phyloP scores from a whole-genome alignment of 2,888 invertebrate genomes.

The Cataglyphis livida region DNA sequence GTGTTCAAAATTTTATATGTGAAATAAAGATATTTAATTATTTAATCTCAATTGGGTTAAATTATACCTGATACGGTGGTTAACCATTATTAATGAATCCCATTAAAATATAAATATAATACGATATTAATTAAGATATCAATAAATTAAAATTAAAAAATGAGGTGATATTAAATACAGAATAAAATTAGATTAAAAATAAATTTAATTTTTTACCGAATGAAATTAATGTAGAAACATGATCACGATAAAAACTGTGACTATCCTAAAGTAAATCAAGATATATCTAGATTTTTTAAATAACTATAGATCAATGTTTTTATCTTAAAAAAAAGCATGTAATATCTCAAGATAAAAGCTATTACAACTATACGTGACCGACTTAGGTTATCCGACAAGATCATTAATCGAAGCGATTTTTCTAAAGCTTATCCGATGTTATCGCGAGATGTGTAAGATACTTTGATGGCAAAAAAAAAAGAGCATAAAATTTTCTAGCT shows the following conservation, averaged over 20 bases:
- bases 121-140: not conserved
- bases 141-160: not conserved
- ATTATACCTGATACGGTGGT: not conserved
- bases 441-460: conserved; percentile 57
- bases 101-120: not conserved
- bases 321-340: conserved; percentile 2
- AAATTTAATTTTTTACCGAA: not conserved
- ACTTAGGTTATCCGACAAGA: conserved; percentile 66
- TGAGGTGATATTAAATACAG: not conserved
- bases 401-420: conserved; percentile 73
- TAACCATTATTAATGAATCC: not conserved
- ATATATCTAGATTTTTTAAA: not conserved
- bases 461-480: not conserved
- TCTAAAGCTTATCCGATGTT: conserved; percentile 56
- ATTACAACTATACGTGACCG: conserved; percentile 52
- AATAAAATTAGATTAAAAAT: not conserved
- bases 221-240: not conserved
- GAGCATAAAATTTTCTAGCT: not conserved
- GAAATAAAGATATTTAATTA: not conserved
- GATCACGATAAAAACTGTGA: not conserved
- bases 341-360: conserved; percentile 9
- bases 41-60: not conserved
- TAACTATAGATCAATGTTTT: not conserved
- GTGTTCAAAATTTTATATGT: not conserved
- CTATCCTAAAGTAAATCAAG: not conserved